Evolutionary conservation across 2,113 vertebrate species (phyloP), one percentile per base, ranked within the genome.

Genomic region (Ictalurus furcatus): DNA sequence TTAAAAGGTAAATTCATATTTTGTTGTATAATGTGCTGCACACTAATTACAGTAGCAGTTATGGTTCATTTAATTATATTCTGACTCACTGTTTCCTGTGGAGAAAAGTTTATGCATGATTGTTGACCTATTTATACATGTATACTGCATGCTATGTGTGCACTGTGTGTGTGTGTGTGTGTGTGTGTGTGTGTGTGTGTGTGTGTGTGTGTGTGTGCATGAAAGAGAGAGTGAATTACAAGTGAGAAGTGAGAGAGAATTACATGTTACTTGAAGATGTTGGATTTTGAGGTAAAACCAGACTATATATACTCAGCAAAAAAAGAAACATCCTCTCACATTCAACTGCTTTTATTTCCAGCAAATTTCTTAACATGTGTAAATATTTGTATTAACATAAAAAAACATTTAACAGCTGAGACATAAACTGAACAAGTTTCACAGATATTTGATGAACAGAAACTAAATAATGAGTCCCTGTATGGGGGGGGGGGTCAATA

Each of bases 121-220:
- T 25, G 81, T 63, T 63, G 81, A 84, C 58, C 34, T 84, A 59
- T 63, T 84, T 84, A 84, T 84, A 28, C 58, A 63, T 84, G 81
- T 28, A 63, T 82, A 82, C 54, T 37, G 54, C 80, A 82, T 71
- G 21, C 25, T 85, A 8, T 90, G 87, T 88, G 48, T 80, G 59
- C 52, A 21, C 25, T 85, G 14, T 90, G 87, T 88, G 48, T 80
- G 59, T 83, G 87, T 84, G 87, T 83, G 83, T 65, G 67, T 86
- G 71, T 87, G 79, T 61, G 73, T 85, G 63, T 81, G 73, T 61
- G 25, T 69, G 59, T 63, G 54, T 84, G 61, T 90, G 87, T 81
- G 48, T 54, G n/a, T 74, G 76, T 84, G 84, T 87, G 87, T 83
- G 87, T 67, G 67, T 79, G 54, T 73, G 59, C 25, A 11, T 56